Conservation (phyloP, 2,113 vertebrate species). For the Rhynchomys soricoides region DNA sequence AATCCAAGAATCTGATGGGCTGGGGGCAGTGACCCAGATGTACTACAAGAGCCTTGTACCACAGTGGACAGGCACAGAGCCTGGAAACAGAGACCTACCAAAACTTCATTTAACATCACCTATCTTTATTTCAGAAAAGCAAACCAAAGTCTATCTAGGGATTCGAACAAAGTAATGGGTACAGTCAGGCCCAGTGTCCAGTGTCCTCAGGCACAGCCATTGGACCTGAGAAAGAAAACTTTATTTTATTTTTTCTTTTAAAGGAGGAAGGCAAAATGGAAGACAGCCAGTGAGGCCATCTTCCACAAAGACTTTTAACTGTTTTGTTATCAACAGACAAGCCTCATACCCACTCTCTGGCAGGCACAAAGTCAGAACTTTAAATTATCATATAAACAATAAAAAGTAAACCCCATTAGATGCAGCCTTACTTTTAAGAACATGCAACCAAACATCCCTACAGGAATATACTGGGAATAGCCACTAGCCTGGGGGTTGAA, state of each 20-base stretch:
- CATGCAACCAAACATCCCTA: neutral
- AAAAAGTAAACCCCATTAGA: neutral
- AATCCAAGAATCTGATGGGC: neutral
- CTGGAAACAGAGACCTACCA: neutral
- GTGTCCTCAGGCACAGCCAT: neutral
- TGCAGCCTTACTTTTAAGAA: neutral
- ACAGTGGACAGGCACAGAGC: accelerated
- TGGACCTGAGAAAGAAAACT: neutral
- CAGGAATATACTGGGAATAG: slow-evolving; percentile 13
- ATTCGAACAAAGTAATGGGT: accelerated
- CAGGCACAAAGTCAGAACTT: neutral
- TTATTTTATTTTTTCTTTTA: neutral
- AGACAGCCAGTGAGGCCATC: neutral
- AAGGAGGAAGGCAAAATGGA: neutral
- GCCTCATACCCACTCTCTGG: neutral
- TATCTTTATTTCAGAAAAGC: neutral
- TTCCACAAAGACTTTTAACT: neutral
- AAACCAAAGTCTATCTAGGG: accelerated
- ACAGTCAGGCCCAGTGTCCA: accelerated
- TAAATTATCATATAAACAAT: neutral
- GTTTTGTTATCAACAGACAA: neutral
- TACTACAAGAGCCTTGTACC: neutral
- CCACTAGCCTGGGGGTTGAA: accelerated
- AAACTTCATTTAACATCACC: neutral
- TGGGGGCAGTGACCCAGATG: too few relatives aligned